Conservation (phyloP, 2,888 invertebrate genomes). For the Cheilosia impressa region DNA sequence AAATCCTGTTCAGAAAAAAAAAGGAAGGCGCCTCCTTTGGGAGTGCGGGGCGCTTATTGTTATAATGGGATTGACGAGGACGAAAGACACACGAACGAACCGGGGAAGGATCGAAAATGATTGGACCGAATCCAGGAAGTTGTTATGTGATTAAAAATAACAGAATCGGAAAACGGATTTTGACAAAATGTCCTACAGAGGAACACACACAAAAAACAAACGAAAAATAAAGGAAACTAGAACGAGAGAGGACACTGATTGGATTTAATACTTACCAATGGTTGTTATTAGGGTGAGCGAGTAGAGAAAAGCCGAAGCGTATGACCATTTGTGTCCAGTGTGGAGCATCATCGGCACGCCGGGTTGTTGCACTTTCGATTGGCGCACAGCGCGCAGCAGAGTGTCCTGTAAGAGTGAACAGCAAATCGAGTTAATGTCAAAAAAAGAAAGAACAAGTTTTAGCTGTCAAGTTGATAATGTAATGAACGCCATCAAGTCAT, state of each 20-base stretch:
- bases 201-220: not conserved
- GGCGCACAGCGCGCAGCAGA: conserved; percentile 83
- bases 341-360: conserved; percentile 83
- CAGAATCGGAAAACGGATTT: conserved; percentile 49
- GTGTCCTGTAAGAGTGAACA: conserved; percentile 80
- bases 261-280: conserved; percentile 89
- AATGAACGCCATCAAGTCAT: conserved; percentile 1
- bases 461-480: conserved; percentile 5
- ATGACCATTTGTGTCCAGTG: conserved; percentile 91
- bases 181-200: conserved; percentile 39
- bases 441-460: not conserved
- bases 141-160: conserved; percentile 70
- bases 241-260: conserved; percentile 22
- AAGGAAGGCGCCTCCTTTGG: not conserved
- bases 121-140: conserved; percentile 68
- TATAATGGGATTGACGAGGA: conserved; percentile 61
- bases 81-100: conserved; percentile 30
- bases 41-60: conserved; percentile 37
- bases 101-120: conserved; percentile 46
- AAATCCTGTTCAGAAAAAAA: conserved; percentile 19
- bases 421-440: not conserved
- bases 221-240: not conserved
- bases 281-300: conserved; percentile 97
- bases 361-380: conserved; percentile 83
- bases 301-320: conserved; percentile 95